A percentile compares a stretch with the other conserved stretches of the same genome.
Evolutionary conservation across 2,797 vertebrate species (phyloP).

Genomic region (Poeciliopsis turneri): DNA sequence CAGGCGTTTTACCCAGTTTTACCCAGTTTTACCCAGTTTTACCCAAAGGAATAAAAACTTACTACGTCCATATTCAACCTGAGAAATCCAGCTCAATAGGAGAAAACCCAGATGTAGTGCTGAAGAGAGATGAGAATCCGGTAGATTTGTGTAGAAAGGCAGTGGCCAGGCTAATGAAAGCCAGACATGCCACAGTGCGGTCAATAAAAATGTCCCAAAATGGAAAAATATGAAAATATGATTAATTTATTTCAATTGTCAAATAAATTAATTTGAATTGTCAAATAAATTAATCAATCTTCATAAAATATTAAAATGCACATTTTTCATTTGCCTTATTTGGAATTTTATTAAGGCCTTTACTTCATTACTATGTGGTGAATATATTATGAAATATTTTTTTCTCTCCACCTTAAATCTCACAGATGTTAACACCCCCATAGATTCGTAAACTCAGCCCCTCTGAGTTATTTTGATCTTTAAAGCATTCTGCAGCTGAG

Average conservation of each 20-base stretch:
- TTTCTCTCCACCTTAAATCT: background rate
- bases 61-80: too few relatives aligned
- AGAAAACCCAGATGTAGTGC: too few relatives aligned
- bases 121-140: too few relatives aligned
- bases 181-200: background rate
- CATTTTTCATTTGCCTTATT: background rate
- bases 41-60: too few relatives aligned
- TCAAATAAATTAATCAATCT: background rate
- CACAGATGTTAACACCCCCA: background rate
- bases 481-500: background rate
- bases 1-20: too few relatives aligned
- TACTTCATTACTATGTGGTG: background rate
- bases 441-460: background rate
- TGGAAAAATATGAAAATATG: background rate
- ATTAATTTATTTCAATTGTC: background rate
- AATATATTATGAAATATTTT: background rate
- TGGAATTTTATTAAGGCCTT: background rate
- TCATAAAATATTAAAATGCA: background rate
- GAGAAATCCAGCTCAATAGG: too few relatives aligned
- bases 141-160: too few relatives aligned
- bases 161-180: too few relatives aligned
- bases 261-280: background rate
- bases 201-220: background rate
- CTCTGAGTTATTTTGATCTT: background rate
- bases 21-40: too few relatives aligned